phyloP scores from a whole-genome alignment of 2,113 vertebrate species.

The Empidonax alnorum region DNA sequence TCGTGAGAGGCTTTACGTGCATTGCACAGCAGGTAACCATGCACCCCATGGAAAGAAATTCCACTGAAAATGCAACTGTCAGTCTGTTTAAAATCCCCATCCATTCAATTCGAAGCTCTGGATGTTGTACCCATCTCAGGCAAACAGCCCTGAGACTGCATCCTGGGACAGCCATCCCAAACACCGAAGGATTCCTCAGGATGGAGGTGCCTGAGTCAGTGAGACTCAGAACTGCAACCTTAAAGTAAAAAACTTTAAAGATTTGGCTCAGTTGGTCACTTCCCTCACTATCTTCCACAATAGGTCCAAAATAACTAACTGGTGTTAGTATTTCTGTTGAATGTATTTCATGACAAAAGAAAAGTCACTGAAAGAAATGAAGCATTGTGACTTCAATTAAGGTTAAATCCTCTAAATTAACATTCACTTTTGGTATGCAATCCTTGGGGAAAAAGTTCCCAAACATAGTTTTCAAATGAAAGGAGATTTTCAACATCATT shows the following conservation, averaged over 20 bases:
- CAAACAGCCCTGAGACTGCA: background rate
- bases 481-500: background rate
- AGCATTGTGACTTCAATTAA: background rate
- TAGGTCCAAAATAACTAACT: background rate
- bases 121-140: background rate
- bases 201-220: too few species aligned
- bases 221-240: background rate
- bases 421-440: background rate
- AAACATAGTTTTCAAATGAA: background rate
- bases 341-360: background rate
- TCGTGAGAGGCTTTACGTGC: background rate
- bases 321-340: background rate
- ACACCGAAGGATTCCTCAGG: background rate
- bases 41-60: rapidly evolving
- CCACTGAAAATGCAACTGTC: rapidly evolving
- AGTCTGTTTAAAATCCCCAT: background rate
- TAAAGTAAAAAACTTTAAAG: background rate
- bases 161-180: background rate
- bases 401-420: background rate
- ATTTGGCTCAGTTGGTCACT: background rate
- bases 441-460: background rate
- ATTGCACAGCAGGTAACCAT: background rate
- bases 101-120: background rate
- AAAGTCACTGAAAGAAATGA: background rate
- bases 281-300: rapidly evolving